These are phyloP conservation scores for Oceanodroma leucorhoa DNA, from an alignment of 2,797 vertebrate species.

Conservation along the genomic window DNA sequence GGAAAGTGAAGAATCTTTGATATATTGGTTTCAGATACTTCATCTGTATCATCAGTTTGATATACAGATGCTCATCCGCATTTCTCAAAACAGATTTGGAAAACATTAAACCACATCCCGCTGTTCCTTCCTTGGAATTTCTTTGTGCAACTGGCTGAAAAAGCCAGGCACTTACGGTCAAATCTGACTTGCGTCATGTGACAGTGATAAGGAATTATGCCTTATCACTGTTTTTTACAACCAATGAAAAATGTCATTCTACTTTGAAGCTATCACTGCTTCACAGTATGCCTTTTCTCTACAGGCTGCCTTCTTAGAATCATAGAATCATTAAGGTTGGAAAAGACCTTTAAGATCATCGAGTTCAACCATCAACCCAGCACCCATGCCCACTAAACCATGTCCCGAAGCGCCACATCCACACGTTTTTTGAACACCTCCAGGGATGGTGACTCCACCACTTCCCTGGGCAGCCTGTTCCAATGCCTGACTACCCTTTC, in stretches of 20 bases:
- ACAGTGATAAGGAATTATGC: neutral
- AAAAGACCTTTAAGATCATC: too few relatives aligned
- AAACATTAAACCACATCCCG: neutral
- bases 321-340: too few relatives aligned
- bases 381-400: too few relatives aligned
- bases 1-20: neutral
- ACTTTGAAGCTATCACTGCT: neutral
- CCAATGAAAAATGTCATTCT: neutral
- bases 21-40: neutral
- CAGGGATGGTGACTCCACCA: too few relatives aligned
- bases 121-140: neutral
- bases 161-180: neutral
- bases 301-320: neutral
- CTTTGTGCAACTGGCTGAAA: neutral
- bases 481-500: too few relatives aligned
- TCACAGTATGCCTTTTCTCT: neutral
- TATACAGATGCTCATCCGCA: neutral
- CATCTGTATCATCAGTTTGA: neutral
- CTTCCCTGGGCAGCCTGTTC: too few relatives aligned
- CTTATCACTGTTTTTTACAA: neutral
- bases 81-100: neutral
- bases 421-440: too few relatives aligned
- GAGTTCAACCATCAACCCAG: too few relatives aligned
- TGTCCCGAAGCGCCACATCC: too few relatives aligned
- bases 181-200: neutral